Base-by-base conservation (phyloP, 64 coral and sea anemone species). In the Pocillopora damicornis region DNA sequence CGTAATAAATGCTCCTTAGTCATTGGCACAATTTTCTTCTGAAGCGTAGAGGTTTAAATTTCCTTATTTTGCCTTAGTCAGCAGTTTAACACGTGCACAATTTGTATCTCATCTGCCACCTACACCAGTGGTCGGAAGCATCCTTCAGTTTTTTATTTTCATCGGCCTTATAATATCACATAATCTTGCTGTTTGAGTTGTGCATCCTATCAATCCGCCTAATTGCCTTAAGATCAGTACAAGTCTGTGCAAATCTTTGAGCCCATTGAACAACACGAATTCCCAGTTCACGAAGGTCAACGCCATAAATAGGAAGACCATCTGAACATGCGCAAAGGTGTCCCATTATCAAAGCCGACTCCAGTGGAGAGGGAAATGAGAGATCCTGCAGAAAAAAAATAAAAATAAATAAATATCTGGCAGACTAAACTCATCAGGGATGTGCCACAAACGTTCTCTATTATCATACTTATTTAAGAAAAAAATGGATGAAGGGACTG, bases 351-450 rank as follows among this genome's bases (percentile, higher is more conserved):
- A 93, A 61, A 51, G 94, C 88, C 8, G 94, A 80, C 59, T 93
- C 94, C 61, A 86, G 17, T 5, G 94, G 77, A 20, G 89, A 85
- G 20, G 94, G 94, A 86, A 97, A 97, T 11, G 91, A 88, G 36
- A 97, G 87, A 83, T 93, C 88, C 94, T 97, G 42, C 17, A 88
- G 62, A 26, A 58, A 62, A 16, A 88, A 37, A 26, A 37, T 11
- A 45, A 77, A 51, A 51, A 51, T 7, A 51, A 51, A 51, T 51
- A 51, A 51, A 51, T 51, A 51, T 51, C 7, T 51, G 7, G 42
- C 42, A 51, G 42, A 51, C 42, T 51, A 51, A 51, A 51, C 2
- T 51, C 42, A 7, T 51, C 42, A 51, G 42, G 42, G 38, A 37
- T 64, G 14, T 35, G 67, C 67, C 22, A 51, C 42, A 51, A 51